phyloP scores from a whole-genome alignment of 2,888 invertebrate species.

The Ptilodon capucinus region DNA sequence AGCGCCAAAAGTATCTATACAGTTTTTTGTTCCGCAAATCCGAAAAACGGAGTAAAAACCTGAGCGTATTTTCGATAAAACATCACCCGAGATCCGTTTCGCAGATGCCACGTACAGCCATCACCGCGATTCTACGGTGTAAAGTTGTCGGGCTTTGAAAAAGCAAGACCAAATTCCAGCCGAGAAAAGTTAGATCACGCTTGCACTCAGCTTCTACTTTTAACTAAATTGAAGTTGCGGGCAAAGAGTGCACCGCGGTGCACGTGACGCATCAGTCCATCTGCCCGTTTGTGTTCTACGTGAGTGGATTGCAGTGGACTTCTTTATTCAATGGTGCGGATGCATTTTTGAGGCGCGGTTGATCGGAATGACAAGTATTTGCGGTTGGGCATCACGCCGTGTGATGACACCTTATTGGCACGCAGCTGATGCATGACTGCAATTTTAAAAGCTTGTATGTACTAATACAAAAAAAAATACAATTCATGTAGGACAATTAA shows the following conservation, averaged over 20 bases:
- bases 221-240: constrained; percentile 78
- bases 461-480: no score
- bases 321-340: constrained; percentile 50
- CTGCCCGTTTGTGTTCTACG: constrained; percentile 67
- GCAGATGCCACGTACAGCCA: constrained; percentile 25
- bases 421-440: not conserved
- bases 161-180: constrained; percentile 49
- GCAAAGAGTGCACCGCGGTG: constrained; percentile 57
- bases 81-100: constrained; percentile 14
- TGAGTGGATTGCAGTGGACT: constrained; percentile 63
- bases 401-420: constrained; percentile 27
- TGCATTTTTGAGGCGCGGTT: constrained; percentile 44
- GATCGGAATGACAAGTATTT: constrained; percentile 58
- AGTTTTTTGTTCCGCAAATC: not conserved
- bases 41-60: constrained; percentile 5
- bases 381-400: constrained; percentile 24
- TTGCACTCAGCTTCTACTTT: constrained; percentile 71
- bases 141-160: constrained; percentile 28
- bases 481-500: no score
- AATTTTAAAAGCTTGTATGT: not conserved
- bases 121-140: constrained; percentile 43
- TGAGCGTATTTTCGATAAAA: constrained; percentile 19
- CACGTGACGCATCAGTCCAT: constrained; percentile 68
- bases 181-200: constrained; percentile 60
- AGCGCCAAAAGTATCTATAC: not conserved